Percentiles rank a stretch among this genome's conserved stretches.
These are phyloP conservation scores for Cephus pygmeus DNA, from an alignment of 2,888 invertebrate species.

Conservation along the genomic window DNA sequence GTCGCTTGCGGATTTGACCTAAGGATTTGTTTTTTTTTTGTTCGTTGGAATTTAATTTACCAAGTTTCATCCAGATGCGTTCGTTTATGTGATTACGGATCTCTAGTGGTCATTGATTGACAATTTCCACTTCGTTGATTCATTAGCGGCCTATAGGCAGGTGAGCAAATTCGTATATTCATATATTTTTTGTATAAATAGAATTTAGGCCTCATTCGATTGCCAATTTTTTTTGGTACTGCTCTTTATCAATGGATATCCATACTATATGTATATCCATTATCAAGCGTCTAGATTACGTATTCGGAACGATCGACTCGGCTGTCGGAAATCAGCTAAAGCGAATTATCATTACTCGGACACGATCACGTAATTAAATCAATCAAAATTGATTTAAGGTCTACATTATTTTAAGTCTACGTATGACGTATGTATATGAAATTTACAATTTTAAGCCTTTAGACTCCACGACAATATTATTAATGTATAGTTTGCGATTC, in stretches of 20 bases:
- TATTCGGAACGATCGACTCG: background rate
- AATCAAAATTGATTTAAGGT: conserved; percentile 59
- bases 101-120: background rate
- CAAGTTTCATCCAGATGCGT: background rate
- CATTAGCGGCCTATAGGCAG: background rate
- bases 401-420: conserved; percentile 38
- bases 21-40: background rate
- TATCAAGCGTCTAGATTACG: background rate
- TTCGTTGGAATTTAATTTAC: background rate
- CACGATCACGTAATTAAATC: conserved; percentile 41
- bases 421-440: conserved; percentile 38
- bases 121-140: background rate
- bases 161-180: background rate
- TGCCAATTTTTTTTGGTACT: background rate
- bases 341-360: conserved; percentile 1
- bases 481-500: background rate
- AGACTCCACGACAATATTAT: conserved; percentile 2
- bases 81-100: background rate
- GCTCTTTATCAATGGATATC: background rate
- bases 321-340: background rate
- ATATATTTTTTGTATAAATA: background rate
- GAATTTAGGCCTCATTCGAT: background rate
- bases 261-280: background rate
- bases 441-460: conserved; percentile 13
- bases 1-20: background rate